Conservation (phyloP, 2,888 invertebrate genomes). For the Drosophila mercatorum region DNA sequence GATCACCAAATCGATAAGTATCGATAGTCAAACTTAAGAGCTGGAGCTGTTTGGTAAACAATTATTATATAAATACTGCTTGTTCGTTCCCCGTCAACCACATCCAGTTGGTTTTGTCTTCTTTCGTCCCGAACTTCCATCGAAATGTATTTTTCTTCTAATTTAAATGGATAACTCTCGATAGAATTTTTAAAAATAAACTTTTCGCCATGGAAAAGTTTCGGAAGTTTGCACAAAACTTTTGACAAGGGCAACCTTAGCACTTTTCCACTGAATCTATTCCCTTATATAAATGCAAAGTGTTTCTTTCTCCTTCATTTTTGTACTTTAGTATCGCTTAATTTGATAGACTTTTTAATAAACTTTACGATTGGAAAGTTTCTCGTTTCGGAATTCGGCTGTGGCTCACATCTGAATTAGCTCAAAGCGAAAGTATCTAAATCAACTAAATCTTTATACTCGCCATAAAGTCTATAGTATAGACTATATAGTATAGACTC, state of each 20-base stretch:
- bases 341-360: conserved; percentile 12
- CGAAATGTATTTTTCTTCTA: not conserved
- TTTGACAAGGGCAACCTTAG: conserved; percentile 11
- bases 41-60: no score
- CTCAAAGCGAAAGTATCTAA: not conserved
- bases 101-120: not conserved
- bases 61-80: no score
- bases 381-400: not conserved
- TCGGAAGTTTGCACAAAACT: conserved; percentile 2
- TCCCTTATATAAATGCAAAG: conserved; percentile 8
- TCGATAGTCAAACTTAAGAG: not conserved
- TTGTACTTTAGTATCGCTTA: not conserved
- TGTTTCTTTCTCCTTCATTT: not conserved
- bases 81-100: not conserved
- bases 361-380: conserved; percentile 3
- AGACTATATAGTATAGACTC: no score
- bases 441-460: no score
- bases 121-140: not conserved
- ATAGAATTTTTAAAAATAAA: conserved; percentile 2
- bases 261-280: conserved; percentile 4
- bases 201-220: conserved; percentile 7
- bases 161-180: not conserved
- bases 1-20: not conserved
- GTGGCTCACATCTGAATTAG: not conserved
- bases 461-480: no score